Conservation (phyloP, 1,140 invertebrate species). For the Drosophila littoralis region DNA sequence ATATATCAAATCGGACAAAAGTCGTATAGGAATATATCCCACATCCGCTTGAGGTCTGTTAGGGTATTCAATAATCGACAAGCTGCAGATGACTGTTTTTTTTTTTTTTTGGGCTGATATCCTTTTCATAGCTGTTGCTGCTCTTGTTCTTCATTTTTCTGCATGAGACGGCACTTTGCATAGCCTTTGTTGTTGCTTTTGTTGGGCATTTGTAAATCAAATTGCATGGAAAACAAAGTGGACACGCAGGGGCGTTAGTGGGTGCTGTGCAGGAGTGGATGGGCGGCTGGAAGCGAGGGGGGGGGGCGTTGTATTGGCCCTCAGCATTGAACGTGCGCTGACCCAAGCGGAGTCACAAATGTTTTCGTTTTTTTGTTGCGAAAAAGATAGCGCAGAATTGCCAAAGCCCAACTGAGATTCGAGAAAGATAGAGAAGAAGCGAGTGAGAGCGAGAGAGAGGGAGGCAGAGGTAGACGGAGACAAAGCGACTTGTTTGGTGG, state of each 20-base stretch:
- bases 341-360: constrained; percentile 30
- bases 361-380: constrained; percentile 19
- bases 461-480: constrained; percentile 28
- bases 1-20: no score
- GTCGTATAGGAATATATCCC: neutral
- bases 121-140: constrained; percentile 32
- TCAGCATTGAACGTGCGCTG: constrained; percentile 33
- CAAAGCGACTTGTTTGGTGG: constrained; percentile 44
- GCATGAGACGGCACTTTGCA: constrained; percentile 29
- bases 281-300: neutral
- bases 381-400: constrained; percentile 26
- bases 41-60: neutral
- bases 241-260: neutral
- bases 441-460: constrained; percentile 5
- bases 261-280: no score
- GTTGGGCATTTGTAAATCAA: constrained; percentile 57
- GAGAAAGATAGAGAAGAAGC: constrained; percentile 25
- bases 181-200: constrained; percentile 13
- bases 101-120: constrained; percentile 21
- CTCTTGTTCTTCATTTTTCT: neutral
- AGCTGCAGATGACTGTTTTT: neutral
- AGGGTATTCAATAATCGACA: neutral
- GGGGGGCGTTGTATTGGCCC: constrained; percentile 2
- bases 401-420: constrained; percentile 38
- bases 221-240: constrained; percentile 59